Evolutionary conservation across 2,888 invertebrate genomes (phyloP).

Genomic region (Lathronympha strigana): DNA sequence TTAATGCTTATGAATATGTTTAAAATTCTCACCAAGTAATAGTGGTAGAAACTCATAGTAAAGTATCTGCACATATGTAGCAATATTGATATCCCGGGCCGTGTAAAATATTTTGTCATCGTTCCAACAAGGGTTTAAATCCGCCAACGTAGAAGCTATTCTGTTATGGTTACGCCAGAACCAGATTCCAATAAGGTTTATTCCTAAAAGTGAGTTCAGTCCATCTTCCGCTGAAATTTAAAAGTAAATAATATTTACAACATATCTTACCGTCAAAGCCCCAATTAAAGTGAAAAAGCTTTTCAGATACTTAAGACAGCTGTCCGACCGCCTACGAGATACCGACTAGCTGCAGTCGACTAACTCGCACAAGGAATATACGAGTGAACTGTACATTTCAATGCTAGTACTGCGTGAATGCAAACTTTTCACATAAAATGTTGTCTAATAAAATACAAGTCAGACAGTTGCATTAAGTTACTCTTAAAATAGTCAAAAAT

Average conservation of each 20-base stretch:
- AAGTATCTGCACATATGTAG: constrained; percentile 52
- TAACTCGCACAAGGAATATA: no score
- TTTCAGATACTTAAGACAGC: no score
- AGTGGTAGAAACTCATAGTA: constrained; percentile 54
- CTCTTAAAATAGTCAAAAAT: no score
- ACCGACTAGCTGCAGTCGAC: no score
- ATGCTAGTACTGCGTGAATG: no score
- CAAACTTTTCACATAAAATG: no score
- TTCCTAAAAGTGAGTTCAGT: constrained; percentile 39
- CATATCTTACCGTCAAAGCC: no score
- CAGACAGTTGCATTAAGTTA: no score
- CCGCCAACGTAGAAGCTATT: constrained; percentile 51
- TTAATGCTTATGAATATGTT: background rate
- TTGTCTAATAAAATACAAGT: no score
- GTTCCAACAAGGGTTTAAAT: constrained; percentile 58
- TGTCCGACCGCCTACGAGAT: no score
- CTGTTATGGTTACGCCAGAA: constrained; percentile 58
- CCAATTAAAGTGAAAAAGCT: no score
- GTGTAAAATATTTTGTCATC: constrained; percentile 56
- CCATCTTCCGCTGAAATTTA: constrained; percentile 46
- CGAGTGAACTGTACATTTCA: no score
- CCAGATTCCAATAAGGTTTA: constrained; percentile 52
- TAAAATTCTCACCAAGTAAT: constrained; percentile 52
- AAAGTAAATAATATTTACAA: background rate
- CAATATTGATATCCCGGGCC: constrained; percentile 61